Percentiles rank a stretch among this genome's conserved stretches.
phyloP scores from a whole-genome alignment of 2,113 vertebrate genomes.

The Gymnorhina tibicen region DNA sequence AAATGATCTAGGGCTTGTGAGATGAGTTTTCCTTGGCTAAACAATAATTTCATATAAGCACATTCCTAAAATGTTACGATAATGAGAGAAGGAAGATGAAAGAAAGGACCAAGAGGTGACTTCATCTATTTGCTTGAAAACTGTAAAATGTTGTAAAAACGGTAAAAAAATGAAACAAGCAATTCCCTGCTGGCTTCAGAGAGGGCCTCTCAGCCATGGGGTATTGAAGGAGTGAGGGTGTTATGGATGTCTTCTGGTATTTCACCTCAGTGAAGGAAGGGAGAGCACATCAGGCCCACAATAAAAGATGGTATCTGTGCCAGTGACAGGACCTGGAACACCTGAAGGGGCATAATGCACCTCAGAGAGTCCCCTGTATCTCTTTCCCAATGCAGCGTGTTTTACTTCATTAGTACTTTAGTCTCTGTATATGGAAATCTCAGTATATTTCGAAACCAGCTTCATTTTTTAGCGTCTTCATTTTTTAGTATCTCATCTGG shows the following conservation, averaged over 20 bases:
- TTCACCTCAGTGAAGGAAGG: background rate
- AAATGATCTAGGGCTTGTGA: background rate
- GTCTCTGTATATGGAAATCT: background rate
- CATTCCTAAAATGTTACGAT: background rate
- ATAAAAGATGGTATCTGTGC: background rate
- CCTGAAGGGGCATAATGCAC: no score
- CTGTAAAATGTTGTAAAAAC: background rate
- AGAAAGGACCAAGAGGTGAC: background rate
- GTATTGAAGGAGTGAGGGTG: background rate
- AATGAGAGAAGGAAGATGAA: background rate
- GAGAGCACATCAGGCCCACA: background rate
- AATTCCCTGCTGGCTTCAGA: background rate
- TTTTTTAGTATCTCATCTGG: background rate
- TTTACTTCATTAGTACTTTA: background rate
- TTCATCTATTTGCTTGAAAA: background rate
- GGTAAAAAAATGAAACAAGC: background rate
- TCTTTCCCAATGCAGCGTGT: background rate
- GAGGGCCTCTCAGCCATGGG: background rate
- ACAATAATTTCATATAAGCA: background rate
- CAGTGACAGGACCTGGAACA: background rate
- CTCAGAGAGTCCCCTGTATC: background rate
- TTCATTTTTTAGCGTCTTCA: background rate
- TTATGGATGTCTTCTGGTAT: background rate
- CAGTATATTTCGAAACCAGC: background rate
- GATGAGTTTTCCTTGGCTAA: background rate